Evolutionary conservation across 2,113 vertebrate genomes (phyloP).

Genomic region (Mugil cephalus): DNA sequence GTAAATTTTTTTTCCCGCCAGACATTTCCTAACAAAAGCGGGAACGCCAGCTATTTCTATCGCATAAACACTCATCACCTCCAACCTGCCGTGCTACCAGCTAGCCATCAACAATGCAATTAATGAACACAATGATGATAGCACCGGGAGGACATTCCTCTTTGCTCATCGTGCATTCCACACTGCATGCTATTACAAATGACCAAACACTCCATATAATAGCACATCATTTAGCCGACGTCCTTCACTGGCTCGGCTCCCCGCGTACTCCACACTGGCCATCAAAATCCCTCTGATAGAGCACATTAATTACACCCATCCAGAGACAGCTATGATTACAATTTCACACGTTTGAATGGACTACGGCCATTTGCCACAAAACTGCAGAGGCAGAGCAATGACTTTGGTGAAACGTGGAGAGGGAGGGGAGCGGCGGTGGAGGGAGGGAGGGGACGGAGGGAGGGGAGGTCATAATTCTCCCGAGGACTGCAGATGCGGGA

Average conservation of each 20-base stretch:
- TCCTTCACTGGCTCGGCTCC: constrained; percentile 84
- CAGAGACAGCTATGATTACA: constrained; percentile 95
- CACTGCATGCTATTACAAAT: constrained; percentile 73
- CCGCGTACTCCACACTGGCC: constrained; percentile 84
- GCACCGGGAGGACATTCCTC: constrained; percentile 72
- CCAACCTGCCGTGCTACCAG: constrained; percentile 64
- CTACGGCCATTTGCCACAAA: constrained; percentile 82
- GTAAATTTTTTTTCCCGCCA: constrained; percentile 37
- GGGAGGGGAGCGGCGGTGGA: constrained; percentile 32
- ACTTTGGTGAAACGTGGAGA: constrained; percentile 71
- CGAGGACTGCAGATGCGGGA: constrained; percentile 84
- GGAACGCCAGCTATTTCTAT: constrained; percentile 42
- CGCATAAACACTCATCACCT: constrained; percentile 56
- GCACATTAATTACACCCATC: constrained; percentile 95
- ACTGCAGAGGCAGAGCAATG: constrained; percentile 89
- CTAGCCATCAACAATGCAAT: constrained; percentile 75
- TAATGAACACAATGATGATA: constrained; percentile 77
- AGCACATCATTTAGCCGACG: constrained; percentile 85
- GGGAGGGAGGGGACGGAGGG: neutral
- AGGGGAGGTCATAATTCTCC: constrained; percentile 81
- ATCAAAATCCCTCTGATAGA: constrained; percentile 92
- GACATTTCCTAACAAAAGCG: constrained; percentile 13
- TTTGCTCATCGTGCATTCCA: constrained; percentile 74
- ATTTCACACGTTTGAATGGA: constrained; percentile 97
- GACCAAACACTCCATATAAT: constrained; percentile 83